These are phyloP conservation scores for Epinotia ramella DNA, from an alignment of 2,888 invertebrate genomes.

Conservation along the genomic window DNA sequence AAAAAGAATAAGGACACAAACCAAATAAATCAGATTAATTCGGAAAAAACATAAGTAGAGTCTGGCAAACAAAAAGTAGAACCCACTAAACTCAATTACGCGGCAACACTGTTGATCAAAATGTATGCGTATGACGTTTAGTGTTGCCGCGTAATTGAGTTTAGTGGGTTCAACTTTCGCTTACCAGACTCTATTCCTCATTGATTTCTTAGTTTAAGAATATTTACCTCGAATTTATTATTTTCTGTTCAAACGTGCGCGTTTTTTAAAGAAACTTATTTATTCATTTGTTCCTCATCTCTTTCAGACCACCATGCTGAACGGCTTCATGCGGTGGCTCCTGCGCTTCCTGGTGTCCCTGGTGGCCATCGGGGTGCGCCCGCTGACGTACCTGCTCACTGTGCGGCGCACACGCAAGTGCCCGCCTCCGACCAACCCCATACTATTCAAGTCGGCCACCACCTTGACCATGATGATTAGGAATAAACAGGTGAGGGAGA, in stretches of 20 bases:
- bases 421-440: constrained; percentile 87
- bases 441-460: constrained; percentile 89
- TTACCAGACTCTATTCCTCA: too few species aligned
- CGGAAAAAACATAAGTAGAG: too few species aligned
- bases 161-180: too few species aligned
- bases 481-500: constrained; percentile 86
- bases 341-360: constrained; percentile 86
- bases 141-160: too few species aligned
- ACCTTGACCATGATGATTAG: constrained; percentile 89
- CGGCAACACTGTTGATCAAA: too few species aligned
- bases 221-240: neutral
- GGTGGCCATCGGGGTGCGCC: constrained; percentile 84
- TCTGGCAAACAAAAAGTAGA: too few species aligned
- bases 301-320: constrained; percentile 86
- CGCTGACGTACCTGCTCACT: constrained; percentile 76
- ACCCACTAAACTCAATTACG: too few species aligned
- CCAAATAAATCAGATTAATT: too few species aligned
- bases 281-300: constrained; percentile 50
- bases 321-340: constrained; percentile 82
- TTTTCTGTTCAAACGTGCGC: constrained; percentile 20
- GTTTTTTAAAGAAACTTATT: constrained; percentile 26
- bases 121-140: too few species aligned
- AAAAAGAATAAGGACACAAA: too few species aligned
- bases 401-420: constrained; percentile 85
- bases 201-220: too few species aligned